Conservation (phyloP, 2,797 vertebrate species). For the Spinibarbus caldwelli region DNA sequence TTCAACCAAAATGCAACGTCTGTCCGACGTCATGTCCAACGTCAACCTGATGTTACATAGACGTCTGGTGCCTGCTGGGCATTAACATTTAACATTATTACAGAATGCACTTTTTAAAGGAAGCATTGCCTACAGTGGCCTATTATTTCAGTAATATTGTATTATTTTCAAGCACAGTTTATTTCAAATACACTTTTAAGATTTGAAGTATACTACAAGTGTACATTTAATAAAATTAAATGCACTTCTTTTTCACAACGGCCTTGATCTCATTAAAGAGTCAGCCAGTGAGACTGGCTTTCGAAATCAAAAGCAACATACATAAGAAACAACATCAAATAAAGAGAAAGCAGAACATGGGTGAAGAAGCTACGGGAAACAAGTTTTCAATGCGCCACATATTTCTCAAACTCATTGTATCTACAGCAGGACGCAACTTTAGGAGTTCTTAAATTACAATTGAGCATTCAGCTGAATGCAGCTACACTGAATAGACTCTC, state of each 20-base stretch:
- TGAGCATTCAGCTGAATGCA: neutral
- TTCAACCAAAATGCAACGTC: too few relatives aligned
- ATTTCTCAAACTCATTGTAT: neutral
- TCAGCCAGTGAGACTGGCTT: neutral
- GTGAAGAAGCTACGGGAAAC: neutral
- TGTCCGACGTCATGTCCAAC: too few relatives aligned
- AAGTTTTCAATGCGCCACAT: neutral
- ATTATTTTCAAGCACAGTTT: neutral
- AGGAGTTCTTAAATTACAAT: neutral
- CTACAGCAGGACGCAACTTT: neutral
- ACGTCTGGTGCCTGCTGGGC: too few relatives aligned
- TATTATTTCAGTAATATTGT: neutral
- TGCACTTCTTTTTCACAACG: neutral
- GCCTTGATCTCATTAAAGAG: neutral
- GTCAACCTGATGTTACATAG: too few relatives aligned
- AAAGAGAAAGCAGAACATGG: conserved; percentile 30
- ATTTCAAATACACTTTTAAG: neutral
- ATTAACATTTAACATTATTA: too few relatives aligned
- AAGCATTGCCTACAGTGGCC: neutral
- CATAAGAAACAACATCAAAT: neutral
- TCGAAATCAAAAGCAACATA: neutral
- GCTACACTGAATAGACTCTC: neutral
- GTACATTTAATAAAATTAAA: neutral
- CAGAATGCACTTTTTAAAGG: neutral
- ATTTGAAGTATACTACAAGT: neutral